These are phyloP conservation scores for Plebejus melissa DNA, from an alignment of 2,888 invertebrate species.

Conservation along the genomic window DNA sequence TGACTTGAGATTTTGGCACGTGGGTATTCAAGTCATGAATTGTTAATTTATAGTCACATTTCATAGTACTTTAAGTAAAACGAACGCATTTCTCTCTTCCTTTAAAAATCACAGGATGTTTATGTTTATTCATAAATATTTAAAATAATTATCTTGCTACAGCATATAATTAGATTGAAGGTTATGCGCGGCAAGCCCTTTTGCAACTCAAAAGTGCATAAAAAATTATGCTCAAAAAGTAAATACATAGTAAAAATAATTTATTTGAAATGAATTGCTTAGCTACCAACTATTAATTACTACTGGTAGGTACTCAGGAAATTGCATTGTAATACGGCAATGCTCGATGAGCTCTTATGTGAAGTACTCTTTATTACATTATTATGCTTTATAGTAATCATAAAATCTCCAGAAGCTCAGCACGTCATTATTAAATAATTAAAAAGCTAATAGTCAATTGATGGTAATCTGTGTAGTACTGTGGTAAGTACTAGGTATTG, in stretches of 20 bases:
- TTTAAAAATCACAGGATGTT: neutral
- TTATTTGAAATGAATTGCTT: neutral
- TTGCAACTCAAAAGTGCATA: no score
- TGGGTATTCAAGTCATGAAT: constrained; percentile 1
- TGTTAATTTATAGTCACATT: neutral
- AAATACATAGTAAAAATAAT: neutral
- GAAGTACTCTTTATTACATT: neutral
- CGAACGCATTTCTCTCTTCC: neutral
- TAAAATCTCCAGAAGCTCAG: constrained; percentile 8
- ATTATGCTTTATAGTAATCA: neutral
- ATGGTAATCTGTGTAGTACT: constrained; percentile 15
- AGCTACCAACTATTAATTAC: neutral
- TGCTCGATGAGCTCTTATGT: neutral
- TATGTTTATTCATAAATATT: no score
- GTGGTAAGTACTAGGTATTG: neutral
- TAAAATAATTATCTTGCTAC: no score
- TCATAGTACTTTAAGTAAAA: neutral
- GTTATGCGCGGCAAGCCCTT: no score
- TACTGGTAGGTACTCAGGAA: neutral
- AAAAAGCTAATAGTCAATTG: constrained; percentile 24
- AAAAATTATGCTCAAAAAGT: neutral
- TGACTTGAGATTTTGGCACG: constrained; percentile 3
- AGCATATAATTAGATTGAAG: no score
- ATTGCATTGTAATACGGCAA: neutral
- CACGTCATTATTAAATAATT: constrained; percentile 16